Percentiles rank a stretch among this genome's conserved stretches.
phyloP scores from a whole-genome alignment of 2,113 vertebrate species.

The Grallaria varia region DNA sequence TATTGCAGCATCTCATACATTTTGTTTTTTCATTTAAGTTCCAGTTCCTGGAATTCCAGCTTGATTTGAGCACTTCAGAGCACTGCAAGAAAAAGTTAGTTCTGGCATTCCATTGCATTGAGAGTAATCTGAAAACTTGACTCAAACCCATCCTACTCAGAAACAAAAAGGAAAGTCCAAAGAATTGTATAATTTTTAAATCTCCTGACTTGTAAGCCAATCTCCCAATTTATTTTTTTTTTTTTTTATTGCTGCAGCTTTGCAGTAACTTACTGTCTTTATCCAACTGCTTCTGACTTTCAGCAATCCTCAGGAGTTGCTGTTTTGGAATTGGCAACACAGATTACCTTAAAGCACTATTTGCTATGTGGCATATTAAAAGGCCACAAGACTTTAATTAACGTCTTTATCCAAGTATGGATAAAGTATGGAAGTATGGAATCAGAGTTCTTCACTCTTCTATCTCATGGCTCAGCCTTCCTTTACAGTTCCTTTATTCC shows the following conservation, averaged over 20 bases:
- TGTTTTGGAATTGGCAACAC: not conserved
- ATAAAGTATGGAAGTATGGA: not conserved
- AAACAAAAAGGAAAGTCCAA: not conserved
- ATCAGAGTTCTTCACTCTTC: not conserved
- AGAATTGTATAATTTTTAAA: not conserved
- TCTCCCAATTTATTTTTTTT: not conserved
- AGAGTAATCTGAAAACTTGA: conserved; percentile 25
- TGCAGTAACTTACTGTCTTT: not conserved
- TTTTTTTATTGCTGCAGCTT: not conserved
- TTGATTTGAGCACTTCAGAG: not conserved
- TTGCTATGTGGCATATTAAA: not conserved
- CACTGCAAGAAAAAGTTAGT: conserved; percentile 43
- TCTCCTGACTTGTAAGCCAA: not conserved
- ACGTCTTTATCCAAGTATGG: not conserved
- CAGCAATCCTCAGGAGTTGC: not conserved
- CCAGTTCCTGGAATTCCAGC: conserved; percentile 40
- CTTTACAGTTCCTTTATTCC: not conserved
- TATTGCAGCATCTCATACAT: not conserved
- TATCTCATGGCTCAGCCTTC: not conserved
- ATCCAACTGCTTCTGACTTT: not conserved
- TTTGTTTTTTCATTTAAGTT: conserved; percentile 42
- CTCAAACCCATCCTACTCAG: not conserved
- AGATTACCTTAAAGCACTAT: not conserved
- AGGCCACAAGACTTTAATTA: not conserved
- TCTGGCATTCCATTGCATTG: conserved; percentile 29